phyloP scores from a whole-genome alignment of 53 echinoderm and acorn worm genomes.

The Temnopleurus reevesii region DNA sequence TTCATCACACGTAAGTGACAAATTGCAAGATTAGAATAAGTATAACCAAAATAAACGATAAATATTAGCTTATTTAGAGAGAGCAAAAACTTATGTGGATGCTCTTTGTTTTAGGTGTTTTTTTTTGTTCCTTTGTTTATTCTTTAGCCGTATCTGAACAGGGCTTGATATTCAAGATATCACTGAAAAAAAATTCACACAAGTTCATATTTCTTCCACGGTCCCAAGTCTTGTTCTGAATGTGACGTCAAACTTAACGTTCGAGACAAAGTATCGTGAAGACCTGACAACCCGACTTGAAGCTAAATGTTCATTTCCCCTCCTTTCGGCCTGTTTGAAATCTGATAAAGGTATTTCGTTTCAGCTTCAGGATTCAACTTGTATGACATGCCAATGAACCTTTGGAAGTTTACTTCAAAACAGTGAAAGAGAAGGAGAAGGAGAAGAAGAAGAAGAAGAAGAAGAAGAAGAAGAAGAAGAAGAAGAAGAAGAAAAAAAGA shows the following conservation, averaged over 20 bases:
- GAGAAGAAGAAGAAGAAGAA: not conserved
- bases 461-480: not conserved
- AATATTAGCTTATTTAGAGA: too few relatives aligned
- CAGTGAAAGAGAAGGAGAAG: not conserved
- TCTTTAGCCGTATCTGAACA: too few relatives aligned
- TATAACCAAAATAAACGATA: too few relatives aligned
- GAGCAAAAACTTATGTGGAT: too few relatives aligned
- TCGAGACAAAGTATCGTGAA: not conserved
- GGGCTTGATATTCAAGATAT: too few relatives aligned
- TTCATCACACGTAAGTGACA: too few relatives aligned
- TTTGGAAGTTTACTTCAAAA: not conserved
- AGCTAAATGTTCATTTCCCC: not conserved
- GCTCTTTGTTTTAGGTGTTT: too few relatives aligned
- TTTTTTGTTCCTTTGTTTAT: too few relatives aligned
- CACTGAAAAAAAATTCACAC: too few relatives aligned
- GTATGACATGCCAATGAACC: not conserved
- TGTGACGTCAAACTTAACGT: constrained; percentile 1
- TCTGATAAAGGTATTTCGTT: not conserved
- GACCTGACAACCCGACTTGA: not conserved
- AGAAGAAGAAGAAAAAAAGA: not conserved
- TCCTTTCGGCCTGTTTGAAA: too few relatives aligned
- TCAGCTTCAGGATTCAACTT: not conserved
- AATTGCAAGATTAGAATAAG: too few relatives aligned
- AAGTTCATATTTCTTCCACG: too few relatives aligned
- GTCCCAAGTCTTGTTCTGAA: not conserved